phyloP scores from a whole-genome alignment of 2,113 vertebrate species.

The Muscicapa adusta region DNA sequence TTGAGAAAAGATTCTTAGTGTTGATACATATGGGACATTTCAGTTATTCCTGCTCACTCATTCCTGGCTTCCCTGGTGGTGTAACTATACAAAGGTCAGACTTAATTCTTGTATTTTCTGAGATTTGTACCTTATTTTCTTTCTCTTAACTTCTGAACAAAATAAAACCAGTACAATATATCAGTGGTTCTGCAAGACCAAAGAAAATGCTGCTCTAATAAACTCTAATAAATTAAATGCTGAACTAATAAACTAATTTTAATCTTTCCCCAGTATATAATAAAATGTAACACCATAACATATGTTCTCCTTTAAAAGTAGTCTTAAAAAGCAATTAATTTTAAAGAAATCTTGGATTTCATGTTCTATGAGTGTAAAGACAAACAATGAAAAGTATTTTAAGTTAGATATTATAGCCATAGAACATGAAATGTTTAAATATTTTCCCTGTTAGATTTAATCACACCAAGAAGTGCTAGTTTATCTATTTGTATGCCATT shows the following conservation, averaged over 20 bases:
- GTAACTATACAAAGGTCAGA: not conserved
- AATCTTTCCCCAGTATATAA: not conserved
- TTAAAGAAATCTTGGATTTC: not conserved
- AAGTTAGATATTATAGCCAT: not conserved
- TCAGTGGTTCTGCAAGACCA: not conserved
- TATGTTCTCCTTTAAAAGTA: not conserved
- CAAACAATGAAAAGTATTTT: not conserved
- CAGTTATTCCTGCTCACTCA: not conserved
- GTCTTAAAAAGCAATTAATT: not conserved
- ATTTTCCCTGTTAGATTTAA: not conserved
- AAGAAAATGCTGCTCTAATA: not conserved
- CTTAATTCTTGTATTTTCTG: not conserved
- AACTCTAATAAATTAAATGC: no score
- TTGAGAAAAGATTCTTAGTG: no score
- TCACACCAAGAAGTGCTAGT: not conserved
- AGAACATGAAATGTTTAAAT: not conserved
- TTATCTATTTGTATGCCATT: not conserved
- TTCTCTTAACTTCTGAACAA: not conserved
- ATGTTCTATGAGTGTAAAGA: not conserved
- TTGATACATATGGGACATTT: not conserved
- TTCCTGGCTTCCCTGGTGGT: not conserved
- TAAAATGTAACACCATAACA: not conserved
- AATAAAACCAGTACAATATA: not conserved
- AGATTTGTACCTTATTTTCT: not conserved
- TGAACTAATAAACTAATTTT: not conserved